phyloP scores from a whole-genome alignment of 2,797 vertebrate species.

The Labeo calbasu region DNA sequence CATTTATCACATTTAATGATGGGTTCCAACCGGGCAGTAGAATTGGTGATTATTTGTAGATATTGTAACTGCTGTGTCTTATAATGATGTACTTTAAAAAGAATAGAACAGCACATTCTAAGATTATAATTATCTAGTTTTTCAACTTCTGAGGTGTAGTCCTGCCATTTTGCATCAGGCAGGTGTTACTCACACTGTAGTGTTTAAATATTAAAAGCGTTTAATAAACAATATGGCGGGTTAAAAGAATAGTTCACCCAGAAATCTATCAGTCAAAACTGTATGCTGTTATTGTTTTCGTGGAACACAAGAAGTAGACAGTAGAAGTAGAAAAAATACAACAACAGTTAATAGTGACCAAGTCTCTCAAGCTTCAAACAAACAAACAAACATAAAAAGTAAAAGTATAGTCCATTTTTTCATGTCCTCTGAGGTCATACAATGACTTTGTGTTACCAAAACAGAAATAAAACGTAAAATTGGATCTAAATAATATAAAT shows the following conservation, averaged over 20 bases:
- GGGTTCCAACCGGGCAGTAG: not conserved
- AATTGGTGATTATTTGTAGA: not conserved
- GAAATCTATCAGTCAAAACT: not conserved
- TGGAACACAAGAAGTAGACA: not conserved
- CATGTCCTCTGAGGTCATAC: not conserved
- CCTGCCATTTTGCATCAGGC: not conserved
- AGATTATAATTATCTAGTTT: not conserved
- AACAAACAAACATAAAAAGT: not conserved
- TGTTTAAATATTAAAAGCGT: not conserved
- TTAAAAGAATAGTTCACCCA: not conserved
- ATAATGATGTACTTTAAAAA: constrained; percentile 1
- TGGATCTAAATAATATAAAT: not conserved
- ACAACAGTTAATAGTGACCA: not conserved
- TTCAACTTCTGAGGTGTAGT: not conserved
- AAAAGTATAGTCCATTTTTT: not conserved
- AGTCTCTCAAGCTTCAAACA: not conserved
- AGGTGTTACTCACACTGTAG: not conserved
- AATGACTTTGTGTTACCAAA: not conserved
- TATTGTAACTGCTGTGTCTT: not conserved
- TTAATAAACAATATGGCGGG: not conserved
- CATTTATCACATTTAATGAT: not conserved
- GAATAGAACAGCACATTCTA: not conserved
- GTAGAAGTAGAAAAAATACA: no score
- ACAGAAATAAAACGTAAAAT: not conserved
- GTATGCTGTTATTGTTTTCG: not conserved